Conservation (phyloP, 2,888 invertebrate species). For the Ischnura elegans region DNA sequence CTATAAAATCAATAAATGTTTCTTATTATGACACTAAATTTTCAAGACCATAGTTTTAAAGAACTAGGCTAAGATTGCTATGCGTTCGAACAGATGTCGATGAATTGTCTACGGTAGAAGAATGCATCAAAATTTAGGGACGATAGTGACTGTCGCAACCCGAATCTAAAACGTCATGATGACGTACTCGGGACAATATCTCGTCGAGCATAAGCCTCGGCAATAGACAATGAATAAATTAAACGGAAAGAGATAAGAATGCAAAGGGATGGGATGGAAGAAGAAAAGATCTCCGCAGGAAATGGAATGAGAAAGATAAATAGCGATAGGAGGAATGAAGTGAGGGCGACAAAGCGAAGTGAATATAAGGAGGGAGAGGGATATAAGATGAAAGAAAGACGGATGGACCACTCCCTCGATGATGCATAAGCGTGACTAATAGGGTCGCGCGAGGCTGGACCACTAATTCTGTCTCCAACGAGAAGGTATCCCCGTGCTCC, state of each 20-base stretch:
- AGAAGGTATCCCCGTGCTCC: background rate
- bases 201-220: background rate
- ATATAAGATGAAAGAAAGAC: conserved; percentile 24
- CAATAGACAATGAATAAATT: background rate
- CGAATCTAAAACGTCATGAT: too few relatives aligned
- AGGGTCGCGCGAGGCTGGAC: conserved; percentile 21
- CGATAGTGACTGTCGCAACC: too few relatives aligned
- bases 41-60: too few relatives aligned
- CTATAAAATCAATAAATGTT: too few relatives aligned
- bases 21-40: too few relatives aligned
- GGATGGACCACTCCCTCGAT: conserved; percentile 50
- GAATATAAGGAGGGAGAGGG: background rate
- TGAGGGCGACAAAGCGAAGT: background rate
- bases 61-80: too few relatives aligned
- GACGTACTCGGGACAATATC: too few relatives aligned
- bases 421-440: conserved; percentile 61
- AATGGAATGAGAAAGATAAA: conserved; percentile 23
- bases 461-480: conserved; percentile 38
- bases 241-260: background rate
- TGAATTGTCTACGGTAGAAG: too few relatives aligned
- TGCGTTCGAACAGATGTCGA: too few relatives aligned
- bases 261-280: background rate
- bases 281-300: too few relatives aligned
- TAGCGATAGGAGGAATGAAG: background rate
- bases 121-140: too few relatives aligned